Percentiles rank a stretch among this genome's conserved stretches.
Conservation (phyloP, 2,113 vertebrate genomes). For the Prochilodus magdalenae region DNA sequence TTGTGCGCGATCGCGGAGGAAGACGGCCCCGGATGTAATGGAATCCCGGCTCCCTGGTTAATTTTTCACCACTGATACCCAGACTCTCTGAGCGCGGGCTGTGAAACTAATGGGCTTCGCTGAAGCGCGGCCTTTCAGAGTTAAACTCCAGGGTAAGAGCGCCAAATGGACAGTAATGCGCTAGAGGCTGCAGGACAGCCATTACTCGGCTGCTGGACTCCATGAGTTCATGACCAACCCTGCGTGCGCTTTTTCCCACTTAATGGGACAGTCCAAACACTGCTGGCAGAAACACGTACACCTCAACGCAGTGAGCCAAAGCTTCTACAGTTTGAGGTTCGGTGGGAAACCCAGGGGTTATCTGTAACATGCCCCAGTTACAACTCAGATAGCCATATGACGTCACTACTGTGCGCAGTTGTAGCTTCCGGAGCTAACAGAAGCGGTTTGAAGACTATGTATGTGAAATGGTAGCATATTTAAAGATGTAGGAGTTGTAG, state of each 20-base stretch:
- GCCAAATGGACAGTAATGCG: constrained; percentile 72
- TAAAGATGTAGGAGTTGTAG: no score
- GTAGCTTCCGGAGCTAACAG: no score
- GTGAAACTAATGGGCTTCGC: constrained; percentile 68
- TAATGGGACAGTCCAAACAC: constrained; percentile 53
- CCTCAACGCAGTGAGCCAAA: neutral
- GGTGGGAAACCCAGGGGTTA: no score
- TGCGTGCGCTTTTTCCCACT: constrained; percentile 53
- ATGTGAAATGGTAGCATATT: no score
- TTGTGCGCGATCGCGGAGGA: constrained; percentile 87
- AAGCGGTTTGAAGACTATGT: no score
- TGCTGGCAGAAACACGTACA: constrained; percentile 26
- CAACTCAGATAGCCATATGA: no score
- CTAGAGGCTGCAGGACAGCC: constrained; percentile 51
- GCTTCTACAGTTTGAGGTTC: neutral
- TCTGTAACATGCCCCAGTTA: no score
- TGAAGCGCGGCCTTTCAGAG: constrained; percentile 75
- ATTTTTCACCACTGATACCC: constrained; percentile 83
- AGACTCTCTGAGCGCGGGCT: constrained; percentile 68
- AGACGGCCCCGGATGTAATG: constrained; percentile 81
- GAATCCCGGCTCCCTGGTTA: constrained; percentile 84
- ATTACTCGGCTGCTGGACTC: constrained; percentile 55
- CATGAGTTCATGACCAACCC: constrained; percentile 26
- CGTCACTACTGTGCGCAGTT: no score
- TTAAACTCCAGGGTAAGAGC: constrained; percentile 67